Conservation (phyloP, 1,140 invertebrate genomes). For the Neocloeon triangulifer region DNA sequence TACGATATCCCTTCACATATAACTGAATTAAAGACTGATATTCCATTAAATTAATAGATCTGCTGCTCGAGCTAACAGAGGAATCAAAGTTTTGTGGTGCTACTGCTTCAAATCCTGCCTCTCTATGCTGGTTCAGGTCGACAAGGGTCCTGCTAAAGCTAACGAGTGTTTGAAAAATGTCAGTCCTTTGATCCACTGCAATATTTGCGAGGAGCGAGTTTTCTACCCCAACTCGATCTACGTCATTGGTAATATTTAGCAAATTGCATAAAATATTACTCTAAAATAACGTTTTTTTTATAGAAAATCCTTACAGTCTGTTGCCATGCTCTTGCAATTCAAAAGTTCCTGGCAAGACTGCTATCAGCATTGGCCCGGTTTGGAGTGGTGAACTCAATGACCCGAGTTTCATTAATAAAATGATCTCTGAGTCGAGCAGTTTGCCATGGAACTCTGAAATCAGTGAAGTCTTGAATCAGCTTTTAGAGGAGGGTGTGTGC, state of each 20-base stretch:
- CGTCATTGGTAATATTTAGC: constrained; percentile 11
- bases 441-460: neutral
- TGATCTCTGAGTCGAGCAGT: constrained; percentile 1
- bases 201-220: constrained; percentile 17
- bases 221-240: constrained; percentile 14
- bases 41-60: constrained; percentile 14
- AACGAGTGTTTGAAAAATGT: constrained; percentile 13
- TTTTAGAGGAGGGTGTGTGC: constrained; percentile 6
- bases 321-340: constrained; percentile 5
- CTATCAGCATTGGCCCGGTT: constrained; percentile 5
- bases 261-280: neutral
- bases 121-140: constrained; percentile 13
- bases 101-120: constrained; percentile 14
- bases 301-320: constrained; percentile 4
- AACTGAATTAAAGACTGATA: no score
- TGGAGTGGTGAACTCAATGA: constrained; percentile 7
- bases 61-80: constrained; percentile 17
- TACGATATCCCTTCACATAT: no score
- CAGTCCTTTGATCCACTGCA: constrained; percentile 15
- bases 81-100: constrained; percentile 14
- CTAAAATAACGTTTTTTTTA: neutral
- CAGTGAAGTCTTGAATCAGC: neutral
- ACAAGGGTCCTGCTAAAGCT: constrained; percentile 13
- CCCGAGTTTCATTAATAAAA: constrained; percentile 3
- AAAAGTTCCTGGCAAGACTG: constrained; percentile 5